Evolutionary conservation across 2,888 invertebrate species (phyloP), one percentile per base, ranked within the genome.

Genomic region (Ophion costatus): DNA sequence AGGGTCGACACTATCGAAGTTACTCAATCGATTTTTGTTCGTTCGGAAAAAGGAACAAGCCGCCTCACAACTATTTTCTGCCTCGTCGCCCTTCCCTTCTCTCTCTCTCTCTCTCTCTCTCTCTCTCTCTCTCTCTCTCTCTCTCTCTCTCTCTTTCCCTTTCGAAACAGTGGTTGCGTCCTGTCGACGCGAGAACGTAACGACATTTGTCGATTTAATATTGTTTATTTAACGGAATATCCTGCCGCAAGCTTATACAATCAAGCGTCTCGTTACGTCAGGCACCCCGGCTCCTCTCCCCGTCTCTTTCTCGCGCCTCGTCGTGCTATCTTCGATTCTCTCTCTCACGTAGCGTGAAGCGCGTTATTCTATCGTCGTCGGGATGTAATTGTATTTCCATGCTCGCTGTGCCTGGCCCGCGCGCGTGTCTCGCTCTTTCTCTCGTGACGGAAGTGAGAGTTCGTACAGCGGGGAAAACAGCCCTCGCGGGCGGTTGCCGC

Each of bases 171-270:
- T 83, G 82, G 83, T 83, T 77, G 82, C 80, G 84, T 45, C 77
- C 85, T 29, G 84, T 75, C 80, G 88, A 89, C 90, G 88, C 90
- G 90, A 88, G 82, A 82, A 89, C 89, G 74, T 84, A 88, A 91
- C 89, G 82, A 87, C 89, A 91, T 90, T 92, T 90, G 89, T 85
- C 88, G 89, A 89, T 91, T 91, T 90, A 92, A 92, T 92, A 92
- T 93, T 93, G 92, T 93, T 93, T 93, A 90, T 92, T 92, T 92
- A 93, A 93, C 91, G 89, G 90, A 93, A 93, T 93, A 93, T 93
- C 91, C 93, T 90, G 87, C 85, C 70, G 83, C 45, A 59, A 90
- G 92, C 88, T 93, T 91, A 92, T 91, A 93, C 93, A 93, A 93
- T 93, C 92, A 93, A 89, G 91, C 93, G 88, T 92, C 14, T 14